Percentiles rank a stretch among this genome's conserved stretches.
Conservation (phyloP, 2,888 invertebrate species). For the Scaptodrosophila latifasciaeformis region DNA sequence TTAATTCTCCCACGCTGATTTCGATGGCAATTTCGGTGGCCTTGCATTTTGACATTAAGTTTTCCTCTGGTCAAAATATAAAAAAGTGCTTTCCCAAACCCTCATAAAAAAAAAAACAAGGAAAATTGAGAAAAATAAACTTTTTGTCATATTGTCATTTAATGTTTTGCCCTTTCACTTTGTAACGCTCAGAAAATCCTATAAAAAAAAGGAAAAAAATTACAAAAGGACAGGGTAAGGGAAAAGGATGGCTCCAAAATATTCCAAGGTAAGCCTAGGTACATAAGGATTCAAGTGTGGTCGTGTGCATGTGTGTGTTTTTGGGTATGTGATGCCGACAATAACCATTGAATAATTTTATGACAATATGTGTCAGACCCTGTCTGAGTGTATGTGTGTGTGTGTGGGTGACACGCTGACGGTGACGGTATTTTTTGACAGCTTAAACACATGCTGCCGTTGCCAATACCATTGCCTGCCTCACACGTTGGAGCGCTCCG, state of each 20-base stretch:
- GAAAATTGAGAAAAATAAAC: neutral
- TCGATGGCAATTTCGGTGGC: no score
- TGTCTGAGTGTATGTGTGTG: conserved; percentile 27
- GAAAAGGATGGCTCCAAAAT: conserved; percentile 51
- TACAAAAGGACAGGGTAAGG: conserved; percentile 47
- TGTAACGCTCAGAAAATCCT: conserved; percentile 58
- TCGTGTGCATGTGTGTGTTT: conserved; percentile 2
- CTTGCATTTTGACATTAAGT: no score
- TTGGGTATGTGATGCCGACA: conserved; percentile 41
- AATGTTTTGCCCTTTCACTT: conserved; percentile 54
- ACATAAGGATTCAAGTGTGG: neutral
- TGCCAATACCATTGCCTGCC: neutral
- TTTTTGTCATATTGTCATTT: conserved; percentile 61
- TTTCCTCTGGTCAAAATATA: no score
- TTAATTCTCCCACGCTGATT: no score
- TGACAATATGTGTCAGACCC: conserved; percentile 67
- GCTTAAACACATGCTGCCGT: conserved; percentile 58
- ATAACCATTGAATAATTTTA: conserved; percentile 69
- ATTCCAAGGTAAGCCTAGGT: no score
- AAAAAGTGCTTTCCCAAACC: no score
- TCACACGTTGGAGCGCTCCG: neutral
- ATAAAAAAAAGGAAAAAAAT: conserved; percentile 61
- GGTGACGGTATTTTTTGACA: conserved; percentile 50
- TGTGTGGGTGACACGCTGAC: conserved; percentile 21
- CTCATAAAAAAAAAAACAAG: no score